Evolutionary conservation across 2,113 vertebrate genomes (phyloP), one percentile per base, ranked within the genome.

Genomic region (Oceanites oceanicus): DNA sequence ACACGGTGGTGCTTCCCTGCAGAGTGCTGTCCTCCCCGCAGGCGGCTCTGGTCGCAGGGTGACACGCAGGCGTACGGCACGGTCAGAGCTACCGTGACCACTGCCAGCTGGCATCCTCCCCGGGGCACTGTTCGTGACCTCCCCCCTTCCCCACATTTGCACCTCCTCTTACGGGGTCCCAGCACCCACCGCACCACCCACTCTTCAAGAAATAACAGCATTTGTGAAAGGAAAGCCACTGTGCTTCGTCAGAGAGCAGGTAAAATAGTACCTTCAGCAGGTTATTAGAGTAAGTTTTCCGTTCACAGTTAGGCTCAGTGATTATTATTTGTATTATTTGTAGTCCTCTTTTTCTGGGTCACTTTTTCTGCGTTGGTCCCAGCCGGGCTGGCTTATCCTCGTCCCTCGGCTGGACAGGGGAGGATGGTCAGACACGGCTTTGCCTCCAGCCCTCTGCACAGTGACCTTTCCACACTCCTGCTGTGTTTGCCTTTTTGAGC

Each of bases 41-140:
- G 32, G 26, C 15, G 1, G n/a, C 58, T 73, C 25, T 19, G 23
- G 44, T 72, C 7, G 20, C 52, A 52, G 66, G 86, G 65, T 15
- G 59, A 76, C 0, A 6, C 2, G 4, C 59, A 15, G 50, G 8
- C 29, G 26, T 6, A 14, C 5, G 11, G 36, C 70, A 56, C 12
- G 29, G 23, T 3, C 61, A 29, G 87, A 61, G 62, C 53, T 50
- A 2, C 9, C 16, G 4, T 2, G 19, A 5, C 9, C 45, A 3
- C 8, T 42, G 42, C 86, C 45, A 34, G 15, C 67, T 18, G 5
- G 26, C 52, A 25, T 2, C 47, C 17, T 67, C 82, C 88, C 68
- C 1, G 0, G 20, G 50, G 70, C 21, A 5, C 92, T 1, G 19
- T 13, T 6, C 1, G 13, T 49, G 56, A 87, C 74, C 81, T 45